Base-by-base conservation (phyloP, 2,888 invertebrate species). In the Dinocampus coccinellae region DNA sequence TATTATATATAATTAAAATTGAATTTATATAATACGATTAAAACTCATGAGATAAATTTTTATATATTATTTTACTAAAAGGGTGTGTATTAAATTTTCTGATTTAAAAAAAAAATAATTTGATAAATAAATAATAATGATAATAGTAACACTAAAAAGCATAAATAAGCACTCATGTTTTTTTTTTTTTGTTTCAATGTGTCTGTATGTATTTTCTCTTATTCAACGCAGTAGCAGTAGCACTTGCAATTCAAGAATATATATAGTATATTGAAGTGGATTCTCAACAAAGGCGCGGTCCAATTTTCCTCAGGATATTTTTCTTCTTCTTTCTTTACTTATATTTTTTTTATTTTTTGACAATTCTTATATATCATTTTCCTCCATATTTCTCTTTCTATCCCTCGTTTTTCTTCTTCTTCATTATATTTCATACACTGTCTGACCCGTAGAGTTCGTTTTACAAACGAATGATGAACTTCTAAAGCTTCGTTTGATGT, bases 271-370 rank as follows among this genome's bases (percentile, higher is more conserved):
- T 47, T 24, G 36, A 9, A 62, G 62, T 42, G 47, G 26, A 63
- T 47, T 63, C 33, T 60, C 75, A 73, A 81, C 76, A 79, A 80
- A 81, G 78, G 74, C 77, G 74, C 77, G 73, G 77, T 78, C 75
- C 80, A 76, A 78, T 80, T 78, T 75, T 73, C 55, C 58, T 20
- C 69, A 47, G 7, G 47, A 47, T 9, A 47, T 47, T 47, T 47
- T 47, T 3, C 47, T 16, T 20, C 16, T 47, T 6, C 2, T 20
- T 16, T 20, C 7, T 39, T 9, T 47, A 16, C 4, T 47, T 47
- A n/a, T 16, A 47, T 47, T 20, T n/a, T 20, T n/a, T 39, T 39
- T 47, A n/a, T 7, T 7, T 3, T n/a, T 7, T 16, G 16, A 20
- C 16, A 47, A 3, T 1, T 16, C n/a, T 11, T 13, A 1, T n/a